These are phyloP conservation scores for Cinclus cinclus DNA, from an alignment of 2,113 vertebrate genomes.

Conservation along the genomic window DNA sequence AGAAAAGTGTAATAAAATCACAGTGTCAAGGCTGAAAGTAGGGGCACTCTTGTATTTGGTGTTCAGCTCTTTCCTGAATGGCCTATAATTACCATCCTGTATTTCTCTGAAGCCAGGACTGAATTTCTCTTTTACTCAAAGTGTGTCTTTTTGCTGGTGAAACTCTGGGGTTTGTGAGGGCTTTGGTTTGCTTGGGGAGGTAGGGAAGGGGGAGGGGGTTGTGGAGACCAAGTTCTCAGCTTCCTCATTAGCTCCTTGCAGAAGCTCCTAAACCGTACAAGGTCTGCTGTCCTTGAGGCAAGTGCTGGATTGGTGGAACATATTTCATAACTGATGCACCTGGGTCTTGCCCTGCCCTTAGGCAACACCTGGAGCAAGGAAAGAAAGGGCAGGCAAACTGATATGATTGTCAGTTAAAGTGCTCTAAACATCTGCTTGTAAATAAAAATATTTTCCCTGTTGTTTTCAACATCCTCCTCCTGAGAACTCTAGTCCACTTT, in stretches of 20 bases:
- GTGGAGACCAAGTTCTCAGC: background rate
- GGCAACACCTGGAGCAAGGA: background rate
- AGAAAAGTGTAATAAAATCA: slow-evolving; percentile 2
- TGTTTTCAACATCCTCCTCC: background rate
- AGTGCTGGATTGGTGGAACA: background rate
- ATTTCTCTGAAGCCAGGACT: background rate
- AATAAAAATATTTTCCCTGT: background rate
- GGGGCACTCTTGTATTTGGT: background rate
- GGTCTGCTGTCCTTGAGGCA: background rate
- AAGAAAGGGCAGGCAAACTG: background rate
- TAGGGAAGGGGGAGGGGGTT: background rate
- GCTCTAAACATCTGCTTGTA: background rate
- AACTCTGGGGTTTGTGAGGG: background rate
- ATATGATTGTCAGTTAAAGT: background rate
- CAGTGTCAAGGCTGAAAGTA: slow-evolving; percentile 19
- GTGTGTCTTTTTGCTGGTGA: background rate
- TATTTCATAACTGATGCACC: background rate
- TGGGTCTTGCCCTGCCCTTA: background rate
- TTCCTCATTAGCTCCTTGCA: background rate
- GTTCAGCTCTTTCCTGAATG: background rate
- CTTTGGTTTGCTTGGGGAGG: background rate
- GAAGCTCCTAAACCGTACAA: background rate
- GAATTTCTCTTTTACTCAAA: background rate
- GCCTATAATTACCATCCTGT: background rate
- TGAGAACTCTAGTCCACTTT: background rate